Conservation (phyloP, 1,140 invertebrate species). For the Eumaeus atala region DNA sequence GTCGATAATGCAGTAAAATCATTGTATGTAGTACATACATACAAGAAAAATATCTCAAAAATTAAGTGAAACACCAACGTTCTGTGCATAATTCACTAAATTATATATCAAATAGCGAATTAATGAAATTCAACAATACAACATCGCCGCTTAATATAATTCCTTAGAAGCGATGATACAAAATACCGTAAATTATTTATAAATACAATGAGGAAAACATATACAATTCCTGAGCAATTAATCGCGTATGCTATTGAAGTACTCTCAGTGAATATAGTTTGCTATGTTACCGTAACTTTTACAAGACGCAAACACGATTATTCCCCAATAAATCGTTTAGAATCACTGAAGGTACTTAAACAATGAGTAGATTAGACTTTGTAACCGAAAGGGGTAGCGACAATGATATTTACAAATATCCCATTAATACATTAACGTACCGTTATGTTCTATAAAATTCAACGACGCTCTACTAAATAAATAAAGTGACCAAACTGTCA, state of each 20-base stretch:
- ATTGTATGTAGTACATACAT: constrained; percentile 50
- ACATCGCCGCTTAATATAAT: constrained; percentile 53
- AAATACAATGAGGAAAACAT: constrained; percentile 60
- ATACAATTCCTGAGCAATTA: constrained; percentile 72
- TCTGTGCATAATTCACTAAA: constrained; percentile 69
- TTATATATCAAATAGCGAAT: constrained; percentile 54
- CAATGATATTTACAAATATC: constrained; percentile 57
- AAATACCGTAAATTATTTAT: constrained; percentile 54
- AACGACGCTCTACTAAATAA: constrained; percentile 61
- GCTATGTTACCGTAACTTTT: neutral
- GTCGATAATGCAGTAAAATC: constrained; percentile 63
- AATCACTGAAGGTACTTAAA: constrained; percentile 29
- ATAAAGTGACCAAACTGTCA: constrained; percentile 58
- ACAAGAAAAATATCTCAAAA: constrained; percentile 71
- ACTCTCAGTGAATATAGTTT: constrained; percentile 22
- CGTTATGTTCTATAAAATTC: constrained; percentile 58
- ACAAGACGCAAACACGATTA: constrained; percentile 1
- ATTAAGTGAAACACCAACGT: constrained; percentile 72
- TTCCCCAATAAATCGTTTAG: constrained; percentile 2
- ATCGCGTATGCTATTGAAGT: constrained; percentile 32
- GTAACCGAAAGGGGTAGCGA: constrained; percentile 47
- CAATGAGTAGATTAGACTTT: constrained; percentile 26
- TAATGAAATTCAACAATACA: constrained; percentile 65
- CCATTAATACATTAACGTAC: constrained; percentile 42
- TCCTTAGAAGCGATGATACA: constrained; percentile 59